Evolutionary conservation across 2,797 vertebrate species (phyloP), one percentile per base, ranked within the genome.

Genomic region (Spinus pinus): DNA sequence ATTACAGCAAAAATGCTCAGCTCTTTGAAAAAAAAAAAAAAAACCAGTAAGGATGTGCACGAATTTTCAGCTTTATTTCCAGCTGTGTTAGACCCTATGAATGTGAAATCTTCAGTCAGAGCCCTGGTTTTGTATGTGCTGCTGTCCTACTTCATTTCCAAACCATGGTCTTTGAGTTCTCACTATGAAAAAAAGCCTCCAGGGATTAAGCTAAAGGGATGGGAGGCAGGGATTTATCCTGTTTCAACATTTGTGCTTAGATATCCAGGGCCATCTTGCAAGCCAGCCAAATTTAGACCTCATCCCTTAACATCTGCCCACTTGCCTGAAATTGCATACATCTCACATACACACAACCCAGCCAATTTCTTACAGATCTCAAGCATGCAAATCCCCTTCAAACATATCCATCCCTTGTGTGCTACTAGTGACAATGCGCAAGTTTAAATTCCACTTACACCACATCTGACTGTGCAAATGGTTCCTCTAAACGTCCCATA

Each of bases 281-380:
- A 94, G 44, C 41, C 58, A 93, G 85, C 41, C 91, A 91, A 83
- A 95, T 95, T 94, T 92, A 95, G 81, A 91, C 86, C 61, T 94
- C 79, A 81, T 74, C 54, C 75, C 66, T 93, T 92, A 88, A 54
- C n/a, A 75, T 93, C 92, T 90, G 70, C 90, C 73, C 81, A 86
- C 86, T 96, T 95, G 65, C 65, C 88, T 91, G 80, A 58, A 74
- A 83, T 12, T 66, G 53, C 6, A 1, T 73, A 39, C 47, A 74
- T 89, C 65, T 93, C 53, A 2, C 65, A 56, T 31, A 64, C 31
- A 49, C 10, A 9, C 60, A 81, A n/a, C 24, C 18, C 74, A 91
- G 60, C 17, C 75, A 82, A 28, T 79, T 81, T 81, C 77, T 93
- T 58, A 80, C 41, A 67, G 79, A 74, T 58, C 5, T 2, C 74